Evolutionary conservation across 2,888 invertebrate genomes (phyloP).

Genomic region (Bembecia ichneumoniformis): DNA sequence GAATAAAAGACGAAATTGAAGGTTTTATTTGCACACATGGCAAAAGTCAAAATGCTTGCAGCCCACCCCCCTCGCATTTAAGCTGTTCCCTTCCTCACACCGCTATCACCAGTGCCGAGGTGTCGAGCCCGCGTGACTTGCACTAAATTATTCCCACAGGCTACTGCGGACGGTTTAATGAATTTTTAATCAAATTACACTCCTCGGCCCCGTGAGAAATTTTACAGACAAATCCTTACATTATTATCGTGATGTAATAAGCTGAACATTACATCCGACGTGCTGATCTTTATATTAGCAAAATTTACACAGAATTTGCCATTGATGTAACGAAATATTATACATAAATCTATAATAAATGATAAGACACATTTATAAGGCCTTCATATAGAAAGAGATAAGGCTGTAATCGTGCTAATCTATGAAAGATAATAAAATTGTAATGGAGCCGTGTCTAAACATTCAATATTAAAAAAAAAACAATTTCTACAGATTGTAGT

Average conservation of each 20-base stretch:
- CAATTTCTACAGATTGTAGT: too few relatives aligned
- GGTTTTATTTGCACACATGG: neutral
- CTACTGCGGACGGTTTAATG: constrained; percentile 60
- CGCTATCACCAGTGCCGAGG: constrained; percentile 25
- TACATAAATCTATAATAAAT: too few relatives aligned
- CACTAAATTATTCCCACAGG: constrained; percentile 69
- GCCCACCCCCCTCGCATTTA: neutral
- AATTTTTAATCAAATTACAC: constrained; percentile 72
- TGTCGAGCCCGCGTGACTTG: constrained; percentile 56
- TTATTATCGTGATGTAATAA: constrained; percentile 38
- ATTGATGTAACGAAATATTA: too few relatives aligned
- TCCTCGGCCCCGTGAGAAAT: constrained; percentile 54
- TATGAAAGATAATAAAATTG: too few relatives aligned
- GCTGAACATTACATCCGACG: constrained; percentile 21
- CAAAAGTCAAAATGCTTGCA: neutral
- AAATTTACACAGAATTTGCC: too few relatives aligned
- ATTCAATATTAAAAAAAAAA: too few relatives aligned
- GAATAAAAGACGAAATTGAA: neutral
- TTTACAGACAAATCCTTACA: constrained; percentile 57
- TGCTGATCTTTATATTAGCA: neutral
- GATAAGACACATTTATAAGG: too few relatives aligned
- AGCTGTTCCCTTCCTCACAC: constrained; percentile 1
- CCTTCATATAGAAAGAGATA: too few relatives aligned
- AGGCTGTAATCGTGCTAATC: too few relatives aligned
- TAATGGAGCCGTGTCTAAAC: too few relatives aligned